These are phyloP conservation scores for Empis stercorea DNA, from an alignment of 2,888 invertebrate genomes.

Conservation along the genomic window DNA sequence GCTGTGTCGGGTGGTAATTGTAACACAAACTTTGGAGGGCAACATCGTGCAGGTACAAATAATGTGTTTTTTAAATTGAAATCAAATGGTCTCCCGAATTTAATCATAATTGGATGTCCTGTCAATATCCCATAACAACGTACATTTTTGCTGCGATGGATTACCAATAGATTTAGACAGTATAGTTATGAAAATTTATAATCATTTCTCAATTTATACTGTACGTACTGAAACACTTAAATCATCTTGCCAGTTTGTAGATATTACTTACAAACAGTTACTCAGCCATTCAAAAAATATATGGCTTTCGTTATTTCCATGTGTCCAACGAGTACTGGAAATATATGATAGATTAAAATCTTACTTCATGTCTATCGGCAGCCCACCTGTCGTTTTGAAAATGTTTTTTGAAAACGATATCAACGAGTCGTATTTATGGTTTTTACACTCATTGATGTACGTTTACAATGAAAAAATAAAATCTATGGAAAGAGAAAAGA, in stretches of 20 bases:
- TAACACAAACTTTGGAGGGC: neutral
- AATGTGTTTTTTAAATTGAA: neutral
- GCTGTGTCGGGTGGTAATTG: conserved; percentile 7
- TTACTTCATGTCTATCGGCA: neutral
- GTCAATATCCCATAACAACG: neutral
- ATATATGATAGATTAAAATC: neutral
- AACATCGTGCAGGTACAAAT: neutral
- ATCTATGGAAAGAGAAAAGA: neutral
- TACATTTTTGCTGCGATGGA: neutral
- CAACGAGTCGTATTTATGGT: neutral
- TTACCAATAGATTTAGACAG: neutral
- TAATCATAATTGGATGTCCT: neutral
- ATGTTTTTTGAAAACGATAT: neutral
- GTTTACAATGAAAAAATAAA: neutral
- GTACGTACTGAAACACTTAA: neutral
- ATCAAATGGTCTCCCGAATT: neutral
- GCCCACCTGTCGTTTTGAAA: neutral
- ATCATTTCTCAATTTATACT: neutral
- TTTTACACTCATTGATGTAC: neutral
- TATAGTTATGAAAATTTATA: neutral
- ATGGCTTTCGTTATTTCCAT: neutral
- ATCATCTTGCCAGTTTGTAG: neutral
- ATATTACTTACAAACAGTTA: neutral
- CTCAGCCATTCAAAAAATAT: neutral
- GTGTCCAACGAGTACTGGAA: neutral